Conservation (phyloP, 2,113 vertebrate species). For the Perca fluviatilis region DNA sequence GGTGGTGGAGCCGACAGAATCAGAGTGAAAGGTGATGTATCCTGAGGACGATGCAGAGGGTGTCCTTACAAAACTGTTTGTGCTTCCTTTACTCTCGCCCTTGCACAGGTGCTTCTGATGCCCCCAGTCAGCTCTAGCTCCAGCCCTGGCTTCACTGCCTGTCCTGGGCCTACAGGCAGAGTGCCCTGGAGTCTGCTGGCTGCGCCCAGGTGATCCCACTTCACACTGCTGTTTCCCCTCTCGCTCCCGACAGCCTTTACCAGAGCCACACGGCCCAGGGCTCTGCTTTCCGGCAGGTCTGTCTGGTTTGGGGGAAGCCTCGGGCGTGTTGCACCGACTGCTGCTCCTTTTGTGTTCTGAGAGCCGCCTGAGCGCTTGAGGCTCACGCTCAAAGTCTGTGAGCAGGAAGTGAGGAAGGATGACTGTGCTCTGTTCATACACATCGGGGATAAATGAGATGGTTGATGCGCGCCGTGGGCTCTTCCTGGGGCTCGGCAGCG, state of each 20-base stretch:
- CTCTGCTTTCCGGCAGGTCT: slow-evolving; percentile 45
- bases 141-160: slow-evolving; percentile 57
- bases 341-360: slow-evolving; percentile 76
- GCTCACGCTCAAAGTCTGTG: slow-evolving; percentile 90
- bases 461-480: slow-evolving; percentile 84
- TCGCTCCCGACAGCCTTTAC: slow-evolving; percentile 63
- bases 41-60: slow-evolving; percentile 88
- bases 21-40: slow-evolving; percentile 88
- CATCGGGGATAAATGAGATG: slow-evolving; percentile 84
- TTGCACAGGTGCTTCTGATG: slow-evolving; percentile 80
- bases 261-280: slow-evolving; percentile 49
- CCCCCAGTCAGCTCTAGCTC: slow-evolving; percentile 73
- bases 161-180: slow-evolving; percentile 72
- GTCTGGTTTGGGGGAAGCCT: slow-evolving; percentile 66
- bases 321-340: slow-evolving; percentile 60
- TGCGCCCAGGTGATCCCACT: slow-evolving; percentile 53
- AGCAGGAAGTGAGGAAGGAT: slow-evolving; percentile 85
- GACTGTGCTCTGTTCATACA: slow-evolving; percentile 76
- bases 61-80: slow-evolving; percentile 91
- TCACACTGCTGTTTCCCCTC: slow-evolving; percentile 53
- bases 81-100: slow-evolving; percentile 85
- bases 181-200: slow-evolving; percentile 58
- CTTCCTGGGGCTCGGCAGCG: slow-evolving; percentile 85
- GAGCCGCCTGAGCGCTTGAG: slow-evolving; percentile 84
- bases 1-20: slow-evolving; percentile 88